Conservation (phyloP, 2,113 vertebrate species). For the Burhinus bistriatus region DNA sequence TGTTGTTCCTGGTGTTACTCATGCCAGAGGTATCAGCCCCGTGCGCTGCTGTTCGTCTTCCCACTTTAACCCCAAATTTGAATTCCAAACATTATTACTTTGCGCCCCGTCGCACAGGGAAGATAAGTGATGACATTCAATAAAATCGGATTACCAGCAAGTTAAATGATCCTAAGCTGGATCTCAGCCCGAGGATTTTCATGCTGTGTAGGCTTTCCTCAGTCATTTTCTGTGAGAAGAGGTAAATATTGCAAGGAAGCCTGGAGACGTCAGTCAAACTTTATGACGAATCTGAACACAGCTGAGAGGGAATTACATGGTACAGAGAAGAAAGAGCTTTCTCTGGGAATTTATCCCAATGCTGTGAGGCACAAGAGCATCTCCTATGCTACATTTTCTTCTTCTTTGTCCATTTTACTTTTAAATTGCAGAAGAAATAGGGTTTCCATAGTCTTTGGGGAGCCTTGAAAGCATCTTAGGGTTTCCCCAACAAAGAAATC, state of each 20-base stretch:
- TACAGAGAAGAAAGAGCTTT: background rate
- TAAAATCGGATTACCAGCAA: constrained; percentile 8
- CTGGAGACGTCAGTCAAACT: background rate
- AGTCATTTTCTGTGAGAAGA: background rate
- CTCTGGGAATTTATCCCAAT: background rate
- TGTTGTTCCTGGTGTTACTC: background rate
- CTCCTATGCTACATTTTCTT: background rate
- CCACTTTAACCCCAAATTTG: background rate
- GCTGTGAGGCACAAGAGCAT: background rate
- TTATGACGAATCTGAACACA: background rate
- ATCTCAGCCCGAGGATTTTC: background rate
- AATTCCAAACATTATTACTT: constrained; percentile 28
- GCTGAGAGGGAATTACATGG: background rate
- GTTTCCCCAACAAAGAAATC: background rate
- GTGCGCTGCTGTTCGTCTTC: background rate
- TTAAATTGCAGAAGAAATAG: background rate
- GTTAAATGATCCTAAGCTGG: constrained; percentile 13
- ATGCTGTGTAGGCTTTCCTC: background rate
- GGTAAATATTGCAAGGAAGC: background rate
- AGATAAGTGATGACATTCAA: constrained; percentile 10
- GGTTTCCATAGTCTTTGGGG: background rate
- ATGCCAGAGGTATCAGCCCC: background rate
- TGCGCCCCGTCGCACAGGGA: background rate
- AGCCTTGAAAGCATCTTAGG: background rate
- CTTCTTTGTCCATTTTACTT: background rate